Base-by-base conservation (phyloP, 2,888 invertebrate genomes). In the Fabriciana adippe region DNA sequence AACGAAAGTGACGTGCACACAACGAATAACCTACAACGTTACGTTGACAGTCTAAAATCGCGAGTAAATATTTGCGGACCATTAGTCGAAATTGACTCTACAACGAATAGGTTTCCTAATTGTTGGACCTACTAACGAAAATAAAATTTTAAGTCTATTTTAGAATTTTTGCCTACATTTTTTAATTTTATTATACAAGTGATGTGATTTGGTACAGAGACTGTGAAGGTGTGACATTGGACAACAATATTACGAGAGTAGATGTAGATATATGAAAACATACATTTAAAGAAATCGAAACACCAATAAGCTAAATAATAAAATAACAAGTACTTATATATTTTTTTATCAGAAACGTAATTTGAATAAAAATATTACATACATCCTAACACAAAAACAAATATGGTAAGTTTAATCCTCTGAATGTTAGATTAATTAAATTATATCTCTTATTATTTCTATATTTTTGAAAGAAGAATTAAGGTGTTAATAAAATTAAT, bases 11-110 rank as follows among this genome's bases (percentile, higher is more conserved):
- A 88, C 90, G 88, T 89, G 85, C 83, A 87, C 83, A 90, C 91
- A 90, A 90, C 90, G 89, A 90, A 89, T 90, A 92, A 91, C 91
- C 90, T 85, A 85, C 80, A 82, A 82, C 80, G 81, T 81, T 79
- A 81, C 79, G 75, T 70, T 83, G 79, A 82, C 80, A 83, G 76
- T 78, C 74, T 74, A 79, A 80, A 84, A 76, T 78, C 81, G 79
- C 78, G 77, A 78, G 74, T 76, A 78, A 77, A 80, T 79, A 78
- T 76, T 75, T 75, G 74, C 76, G 66, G 73, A 77, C 77, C 69
- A 69, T 72, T 70, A 72, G 73, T 74, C 77, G 79, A 81, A 76
- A 76, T 78, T 84, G 77, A 80, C 73, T 65, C 76, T 77, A 88
- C 90, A 91, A 89, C 90, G 91, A 91, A 90, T 81, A 67, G 71